phyloP scores from a whole-genome alignment of 2,113 vertebrate species.

The Hepsetus odoe region DNA sequence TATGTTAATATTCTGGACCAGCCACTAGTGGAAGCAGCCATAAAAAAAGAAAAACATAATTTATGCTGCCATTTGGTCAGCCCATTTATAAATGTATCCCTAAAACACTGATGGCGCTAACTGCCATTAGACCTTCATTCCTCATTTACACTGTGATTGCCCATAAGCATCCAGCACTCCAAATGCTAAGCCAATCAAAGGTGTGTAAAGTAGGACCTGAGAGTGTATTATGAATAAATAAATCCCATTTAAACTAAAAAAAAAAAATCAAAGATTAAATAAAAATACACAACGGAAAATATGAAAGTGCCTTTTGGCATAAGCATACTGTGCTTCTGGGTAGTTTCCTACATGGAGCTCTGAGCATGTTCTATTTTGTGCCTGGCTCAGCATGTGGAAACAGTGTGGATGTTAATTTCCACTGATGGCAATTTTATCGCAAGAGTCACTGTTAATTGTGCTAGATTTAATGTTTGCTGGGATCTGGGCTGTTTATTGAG shows the following conservation, averaged over 20 bases:
- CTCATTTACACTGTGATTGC: constrained; percentile 11
- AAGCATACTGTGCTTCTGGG: not conserved
- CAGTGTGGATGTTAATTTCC: not conserved
- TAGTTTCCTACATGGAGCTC: not conserved
- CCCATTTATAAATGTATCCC: not conserved
- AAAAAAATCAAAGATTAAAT: not conserved
- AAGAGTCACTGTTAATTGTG: constrained; percentile 10
- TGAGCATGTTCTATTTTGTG: not conserved
- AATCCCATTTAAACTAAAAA: no score
- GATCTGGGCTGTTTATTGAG: not conserved
- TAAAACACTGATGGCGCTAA: not conserved
- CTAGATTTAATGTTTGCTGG: not conserved
- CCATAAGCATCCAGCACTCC: not conserved
- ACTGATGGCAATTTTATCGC: not conserved
- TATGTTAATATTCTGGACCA: no score
- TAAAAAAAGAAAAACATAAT: not conserved
- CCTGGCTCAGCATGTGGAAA: not conserved
- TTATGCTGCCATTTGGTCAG: not conserved
- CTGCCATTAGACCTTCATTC: constrained; percentile 1
- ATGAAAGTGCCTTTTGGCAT: no score
- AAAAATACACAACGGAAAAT: not conserved
- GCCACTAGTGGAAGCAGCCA: not conserved
- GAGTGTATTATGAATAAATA: not conserved
- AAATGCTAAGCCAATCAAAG: not conserved
- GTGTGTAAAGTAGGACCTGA: no score